Evolutionary conservation across 2,888 invertebrate species (phyloP), one percentile per base, ranked within the genome.

Genomic region (Synergus japonicus): DNA sequence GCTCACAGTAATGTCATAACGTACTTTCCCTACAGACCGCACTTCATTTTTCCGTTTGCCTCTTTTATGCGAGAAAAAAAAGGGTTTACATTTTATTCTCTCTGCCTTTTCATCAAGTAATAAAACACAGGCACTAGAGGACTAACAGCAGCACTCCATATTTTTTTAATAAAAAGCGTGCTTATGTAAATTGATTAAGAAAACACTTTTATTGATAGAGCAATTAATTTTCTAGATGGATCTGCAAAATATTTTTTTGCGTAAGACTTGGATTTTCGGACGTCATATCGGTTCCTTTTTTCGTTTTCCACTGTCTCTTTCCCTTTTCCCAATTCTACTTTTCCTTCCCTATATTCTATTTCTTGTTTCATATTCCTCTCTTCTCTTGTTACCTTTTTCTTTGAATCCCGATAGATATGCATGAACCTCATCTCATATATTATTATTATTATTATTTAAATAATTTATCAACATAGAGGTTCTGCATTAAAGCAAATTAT

Each of bases 1-100:
- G 49, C 15, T 29, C 18, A 22, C 13, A 22, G 15, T 69, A 69
- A 69, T 69, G 37, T 54, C 73, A 49, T 54, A 73, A 73, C 54
- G 73, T 49, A 73, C 37, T 54, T 73, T 73, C 54, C 49, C 29
- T 54, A 41, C 37, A 37, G 73, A 37, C 54, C n/a, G 29, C 29
- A 54, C 73, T 73, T 49, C 46, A 69, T 44, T 69, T 69, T 46
- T 69, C 7, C 46, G 15, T 15, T 29, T 69, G 18, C 29, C 15
- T 69, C 13, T 69, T 49, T 37, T 15, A 22, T 29, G 9, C 3
- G 3, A 29, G 29, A 29, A 49, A 29, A 49, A 73, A 73, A 69
- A 29, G 46, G 7, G 7, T 46, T 69, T 49, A 44, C 49, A 69
- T 49, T 49, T 69, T 69, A 44, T 67, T 13, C 44, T 12, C 7